A percentile compares a stretch with the other conserved stretches of the same genome.
phyloP scores from a whole-genome alignment of 2,888 invertebrate genomes.

The Stenchaetothrips biformis region DNA sequence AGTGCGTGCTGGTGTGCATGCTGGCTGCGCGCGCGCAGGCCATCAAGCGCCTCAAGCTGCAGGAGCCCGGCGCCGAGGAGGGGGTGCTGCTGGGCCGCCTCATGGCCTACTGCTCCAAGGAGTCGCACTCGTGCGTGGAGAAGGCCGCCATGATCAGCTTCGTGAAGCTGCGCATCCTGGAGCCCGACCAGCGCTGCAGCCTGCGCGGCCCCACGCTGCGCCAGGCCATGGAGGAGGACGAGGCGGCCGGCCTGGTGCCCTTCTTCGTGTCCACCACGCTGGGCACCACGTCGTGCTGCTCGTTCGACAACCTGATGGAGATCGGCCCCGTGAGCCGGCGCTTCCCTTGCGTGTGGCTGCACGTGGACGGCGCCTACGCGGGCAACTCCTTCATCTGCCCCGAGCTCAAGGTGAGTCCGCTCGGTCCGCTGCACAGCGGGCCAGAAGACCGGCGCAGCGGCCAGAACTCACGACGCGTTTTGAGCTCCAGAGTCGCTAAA shows the following conservation, averaged over 20 bases:
- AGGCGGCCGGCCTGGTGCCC: slow-evolving; percentile 68
- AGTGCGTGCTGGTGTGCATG: slow-evolving; percentile 72
- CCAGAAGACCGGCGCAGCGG: too few species aligned
- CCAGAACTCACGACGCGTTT: too few species aligned
- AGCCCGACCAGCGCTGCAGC: slow-evolving; percentile 63
- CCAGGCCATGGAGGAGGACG: slow-evolving; percentile 65
- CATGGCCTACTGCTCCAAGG: slow-evolving; percentile 69
- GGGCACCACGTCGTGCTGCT: slow-evolving; percentile 77
- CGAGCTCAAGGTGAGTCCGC: too few species aligned
- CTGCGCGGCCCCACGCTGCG: slow-evolving; percentile 59
- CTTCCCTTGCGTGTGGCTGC: slow-evolving; percentile 69
- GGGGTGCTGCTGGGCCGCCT: slow-evolving; percentile 72
- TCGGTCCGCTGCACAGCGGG: too few species aligned
- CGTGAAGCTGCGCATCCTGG: slow-evolving; percentile 64
- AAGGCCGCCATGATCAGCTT: slow-evolving; percentile 78
- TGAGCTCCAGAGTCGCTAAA: too few species aligned
- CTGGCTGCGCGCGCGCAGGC: slow-evolving; percentile 69
- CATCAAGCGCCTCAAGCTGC: slow-evolving; percentile 59
- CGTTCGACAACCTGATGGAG: slow-evolving; percentile 75
- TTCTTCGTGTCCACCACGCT: slow-evolving; percentile 79
- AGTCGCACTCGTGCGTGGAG: slow-evolving; percentile 72
- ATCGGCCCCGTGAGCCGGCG: slow-evolving; percentile 66
- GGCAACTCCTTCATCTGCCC: slow-evolving; percentile 83
- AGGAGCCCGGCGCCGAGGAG: slow-evolving; percentile 47
- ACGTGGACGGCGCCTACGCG: slow-evolving; percentile 84